These are phyloP conservation scores for Etheostoma perlongum DNA, from an alignment of 2,797 vertebrate species.

Conservation along the genomic window DNA sequence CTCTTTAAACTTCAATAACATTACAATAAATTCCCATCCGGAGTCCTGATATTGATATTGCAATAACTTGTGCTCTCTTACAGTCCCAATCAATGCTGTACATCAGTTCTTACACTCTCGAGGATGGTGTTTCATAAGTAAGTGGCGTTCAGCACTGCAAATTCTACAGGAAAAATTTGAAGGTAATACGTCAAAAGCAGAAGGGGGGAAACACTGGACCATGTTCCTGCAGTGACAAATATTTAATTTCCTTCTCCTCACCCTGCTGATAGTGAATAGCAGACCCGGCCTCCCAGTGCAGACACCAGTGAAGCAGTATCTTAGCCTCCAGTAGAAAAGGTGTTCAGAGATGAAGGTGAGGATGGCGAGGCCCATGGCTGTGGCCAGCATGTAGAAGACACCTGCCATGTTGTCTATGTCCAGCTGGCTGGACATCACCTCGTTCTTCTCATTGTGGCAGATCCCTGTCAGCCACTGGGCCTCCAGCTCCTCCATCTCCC, in stretches of 20 bases:
- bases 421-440: conserved; percentile 99
- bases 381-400: conserved; percentile 98
- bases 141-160: conserved; percentile 4
- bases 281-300: conserved; percentile 93
- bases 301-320: conserved; percentile 96
- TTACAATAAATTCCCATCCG: conserved; percentile 12
- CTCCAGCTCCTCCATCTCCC: conserved; percentile 99
- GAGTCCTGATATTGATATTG: conserved; percentile 32
- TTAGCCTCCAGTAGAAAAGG: conserved; percentile 97
- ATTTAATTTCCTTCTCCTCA: conserved; percentile 67
- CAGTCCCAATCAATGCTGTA: conserved; percentile 25
- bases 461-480: conserved; percentile 97
- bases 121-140: conserved; percentile 28
- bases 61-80: conserved; percentile 15
- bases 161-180: conserved; percentile 17
- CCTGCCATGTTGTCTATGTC: conserved; percentile 98
- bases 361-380: conserved; percentile 95
- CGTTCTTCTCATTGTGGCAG: conserved; percentile 98
- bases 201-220: neutral
- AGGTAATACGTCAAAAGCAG: neutral
- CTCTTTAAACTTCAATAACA: conserved; percentile 13
- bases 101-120: conserved; percentile 22
- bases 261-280: conserved; percentile 98
- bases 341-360: conserved; percentile 97
- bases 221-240: neutral